phyloP scores from a whole-genome alignment of 2,888 invertebrate species.

The Gandaritis pyraliata region DNA sequence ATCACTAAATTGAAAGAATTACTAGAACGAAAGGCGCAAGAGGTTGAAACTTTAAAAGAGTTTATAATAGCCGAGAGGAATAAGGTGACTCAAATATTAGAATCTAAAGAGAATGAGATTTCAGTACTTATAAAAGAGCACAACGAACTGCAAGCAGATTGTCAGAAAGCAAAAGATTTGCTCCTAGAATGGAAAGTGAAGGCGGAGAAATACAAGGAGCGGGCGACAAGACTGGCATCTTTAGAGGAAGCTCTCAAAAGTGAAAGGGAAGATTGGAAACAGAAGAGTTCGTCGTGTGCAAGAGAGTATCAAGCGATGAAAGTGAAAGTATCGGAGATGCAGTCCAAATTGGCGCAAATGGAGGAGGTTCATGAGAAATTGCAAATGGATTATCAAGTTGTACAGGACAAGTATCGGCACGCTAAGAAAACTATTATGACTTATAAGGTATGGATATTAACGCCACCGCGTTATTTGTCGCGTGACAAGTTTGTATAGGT shows the following conservation, averaged over 20 bases:
- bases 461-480: neutral
- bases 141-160: constrained; percentile 66
- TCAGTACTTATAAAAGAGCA: constrained; percentile 76
- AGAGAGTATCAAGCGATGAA: constrained; percentile 72
- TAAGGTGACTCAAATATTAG: constrained; percentile 79
- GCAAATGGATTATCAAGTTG: constrained; percentile 70
- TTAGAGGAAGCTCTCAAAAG: constrained; percentile 68
- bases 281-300: constrained; percentile 56
- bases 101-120: constrained; percentile 80
- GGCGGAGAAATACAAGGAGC: constrained; percentile 71
- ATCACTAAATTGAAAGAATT: constrained; percentile 77
- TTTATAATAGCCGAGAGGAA: constrained; percentile 79
- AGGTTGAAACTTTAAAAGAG: constrained; percentile 80
- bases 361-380: constrained; percentile 65
- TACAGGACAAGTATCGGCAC: constrained; percentile 86
- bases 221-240: constrained; percentile 61
- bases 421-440: constrained; percentile 86
- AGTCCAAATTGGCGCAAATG: constrained; percentile 73
- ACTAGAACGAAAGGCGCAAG: constrained; percentile 80
- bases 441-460: constrained; percentile 80
- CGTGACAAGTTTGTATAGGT: no score
- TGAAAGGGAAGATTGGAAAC: constrained; percentile 71
- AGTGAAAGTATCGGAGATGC: constrained; percentile 70
- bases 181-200: constrained; percentile 68
- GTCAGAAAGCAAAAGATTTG: constrained; percentile 67